Conservation (phyloP, 2,797 vertebrate genomes). For the Artibeus lituratus region DNA sequence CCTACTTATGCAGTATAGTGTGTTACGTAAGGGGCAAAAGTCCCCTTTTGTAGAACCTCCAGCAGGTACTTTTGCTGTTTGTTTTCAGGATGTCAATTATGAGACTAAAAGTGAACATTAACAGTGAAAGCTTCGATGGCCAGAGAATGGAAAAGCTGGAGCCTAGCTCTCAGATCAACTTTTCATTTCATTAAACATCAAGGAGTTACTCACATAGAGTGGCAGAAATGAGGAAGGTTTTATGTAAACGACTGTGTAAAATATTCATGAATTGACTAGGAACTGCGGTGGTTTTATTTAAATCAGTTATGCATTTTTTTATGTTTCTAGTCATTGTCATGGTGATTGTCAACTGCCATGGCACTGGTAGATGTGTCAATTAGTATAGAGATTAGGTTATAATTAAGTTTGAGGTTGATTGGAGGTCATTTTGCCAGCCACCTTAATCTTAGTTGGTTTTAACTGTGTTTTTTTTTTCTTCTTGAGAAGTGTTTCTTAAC, state of each 20-base stretch:
- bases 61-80: not conserved
- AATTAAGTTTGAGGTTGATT: not conserved
- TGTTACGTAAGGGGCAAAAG: not conserved
- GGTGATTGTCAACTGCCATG: not conserved
- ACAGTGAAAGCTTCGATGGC: not conserved
- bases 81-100: not conserved
- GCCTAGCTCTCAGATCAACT: not conserved
- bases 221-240: not conserved
- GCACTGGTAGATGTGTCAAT: not conserved
- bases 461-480: not conserved
- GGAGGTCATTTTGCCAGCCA: not conserved
- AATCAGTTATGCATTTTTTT: not conserved
- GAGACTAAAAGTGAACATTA: not conserved
- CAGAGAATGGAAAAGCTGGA: not conserved
- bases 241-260: not conserved
- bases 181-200: not conserved
- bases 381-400: not conserved
- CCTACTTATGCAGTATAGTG: not conserved
- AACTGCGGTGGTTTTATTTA: not conserved
- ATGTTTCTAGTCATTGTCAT: not conserved
- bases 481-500: not conserved
- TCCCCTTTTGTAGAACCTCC: not conserved
- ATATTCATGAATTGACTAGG: not conserved
- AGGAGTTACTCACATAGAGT: not conserved
- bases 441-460: not conserved